Evolutionary conservation across 2,113 vertebrate species (phyloP), one percentile per base, ranked within the genome.

Genomic region (Corvus cornix): DNA sequence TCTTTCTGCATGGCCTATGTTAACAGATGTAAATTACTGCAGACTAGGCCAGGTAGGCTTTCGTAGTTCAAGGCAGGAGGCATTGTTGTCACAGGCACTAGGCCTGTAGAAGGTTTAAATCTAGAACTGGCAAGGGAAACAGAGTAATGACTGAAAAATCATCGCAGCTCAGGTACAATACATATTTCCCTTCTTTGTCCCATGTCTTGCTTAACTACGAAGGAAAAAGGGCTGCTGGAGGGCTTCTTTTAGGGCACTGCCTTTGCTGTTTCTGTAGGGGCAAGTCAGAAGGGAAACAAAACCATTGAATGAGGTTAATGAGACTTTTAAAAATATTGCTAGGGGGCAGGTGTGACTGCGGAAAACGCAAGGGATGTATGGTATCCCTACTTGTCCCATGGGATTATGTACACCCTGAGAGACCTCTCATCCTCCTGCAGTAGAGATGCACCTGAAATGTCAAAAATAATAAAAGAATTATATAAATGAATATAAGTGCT

Each of bases 281-380:
- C 6, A 44, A 15, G 10, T 59, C 35, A 59, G 39, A 10, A 77
- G 59, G 39, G n/a, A 44, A 88, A 39, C 3, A 56, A 69, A 80
- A 13, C 3, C n/a, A 51, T 7, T 5, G 6, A 8, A 39, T 39
- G 59, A 55, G 30, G 16, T 64, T 62, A 89, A 84, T 81, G 68
- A 59, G 30, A 43, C 28, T 30, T 63, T 5, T 24, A 23, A 46
- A 86, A 84, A 15, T 22, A 26, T 8, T 89, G 4, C 7, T 35
- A 9, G 12, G 16, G n/a, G 26, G 11, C 2, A 35, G 53, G 31
- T 18, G 48, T 55, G 76, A 8, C 44, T 35, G 33, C 30, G 46
- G 79, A 70, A 63, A 0, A 6, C 10, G 35, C 0, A 3, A 35
- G 14, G 16, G 26, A 4, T 59, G 16, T 17, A 4, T 4, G 4